These are phyloP conservation scores for Eremophila alpestris DNA, from an alignment of 2,797 vertebrate species.

Conservation along the genomic window DNA sequence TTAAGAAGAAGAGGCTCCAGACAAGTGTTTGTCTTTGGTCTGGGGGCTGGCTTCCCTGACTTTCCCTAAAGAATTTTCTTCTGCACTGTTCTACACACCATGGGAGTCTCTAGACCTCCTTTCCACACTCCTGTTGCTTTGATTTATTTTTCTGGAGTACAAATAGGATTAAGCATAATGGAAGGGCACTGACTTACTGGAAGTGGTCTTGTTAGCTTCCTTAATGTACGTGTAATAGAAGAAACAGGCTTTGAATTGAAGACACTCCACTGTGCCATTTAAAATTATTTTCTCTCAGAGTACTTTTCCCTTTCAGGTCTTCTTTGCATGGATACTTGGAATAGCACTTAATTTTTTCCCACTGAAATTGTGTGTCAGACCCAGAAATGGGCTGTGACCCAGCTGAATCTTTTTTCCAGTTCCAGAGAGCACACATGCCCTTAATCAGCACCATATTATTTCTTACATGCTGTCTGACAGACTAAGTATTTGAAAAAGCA, in stretches of 20 bases:
- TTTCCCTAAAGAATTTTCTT: not conserved
- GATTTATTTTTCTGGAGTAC: not conserved
- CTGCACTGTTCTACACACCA: not conserved
- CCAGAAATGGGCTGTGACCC: not conserved
- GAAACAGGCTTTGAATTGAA: not conserved
- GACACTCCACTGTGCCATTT: not conserved
- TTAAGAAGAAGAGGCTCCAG: not conserved
- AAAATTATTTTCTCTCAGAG: slow-evolving; percentile 10
- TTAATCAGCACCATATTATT: not conserved
- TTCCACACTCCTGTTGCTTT: not conserved
- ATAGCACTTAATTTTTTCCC: not conserved
- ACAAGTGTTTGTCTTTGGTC: not conserved
- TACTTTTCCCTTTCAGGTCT: not conserved
- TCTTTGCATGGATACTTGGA: not conserved
- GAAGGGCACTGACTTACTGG: not conserved
- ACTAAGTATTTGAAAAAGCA: not conserved
- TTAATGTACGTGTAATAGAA: not conserved
- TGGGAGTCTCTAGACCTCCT: not conserved
- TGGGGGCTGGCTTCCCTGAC: not conserved
- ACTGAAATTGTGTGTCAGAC: not conserved
- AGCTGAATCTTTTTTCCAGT: not conserved
- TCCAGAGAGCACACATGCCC: not conserved
- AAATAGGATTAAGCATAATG: not conserved
- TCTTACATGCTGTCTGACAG: not conserved
- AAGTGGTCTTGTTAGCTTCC: not conserved